Evolutionary conservation across 2,888 invertebrate genomes (phyloP).

Genomic region (Chloroclystis v-ata): DNA sequence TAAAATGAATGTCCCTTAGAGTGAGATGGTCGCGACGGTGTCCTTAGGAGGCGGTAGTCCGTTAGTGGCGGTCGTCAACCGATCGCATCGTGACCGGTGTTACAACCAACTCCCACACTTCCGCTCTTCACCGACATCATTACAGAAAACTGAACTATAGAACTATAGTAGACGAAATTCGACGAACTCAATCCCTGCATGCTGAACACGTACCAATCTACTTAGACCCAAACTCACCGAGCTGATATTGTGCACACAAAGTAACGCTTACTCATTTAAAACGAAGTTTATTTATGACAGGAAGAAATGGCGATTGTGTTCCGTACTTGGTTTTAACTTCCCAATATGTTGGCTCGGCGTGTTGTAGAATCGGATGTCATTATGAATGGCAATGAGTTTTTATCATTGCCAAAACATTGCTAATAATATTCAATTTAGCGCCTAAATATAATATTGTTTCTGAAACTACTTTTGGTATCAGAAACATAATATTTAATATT

Average conservation of each 20-base stretch:
- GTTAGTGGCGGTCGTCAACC: slow-evolving; percentile 66
- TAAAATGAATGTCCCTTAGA: slow-evolving; percentile 43
- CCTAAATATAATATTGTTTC: no score
- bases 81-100: slow-evolving; percentile 64
- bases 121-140: slow-evolving; percentile 66
- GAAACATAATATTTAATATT: no score
- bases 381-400: not conserved
- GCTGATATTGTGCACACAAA: slow-evolving; percentile 72
- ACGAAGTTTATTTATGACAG: slow-evolving; percentile 74
- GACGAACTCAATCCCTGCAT: slow-evolving; percentile 46
- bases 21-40: slow-evolving; percentile 57
- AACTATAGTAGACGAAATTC: slow-evolving; percentile 58
- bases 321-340: slow-evolving; percentile 71
- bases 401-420: not conserved
- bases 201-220: slow-evolving; percentile 69
- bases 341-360: slow-evolving; percentile 47
- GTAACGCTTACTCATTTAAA: slow-evolving; percentile 70
- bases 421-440: no score
- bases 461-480: no score
- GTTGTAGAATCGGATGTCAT: slow-evolving; percentile 20
- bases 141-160: slow-evolving; percentile 71
- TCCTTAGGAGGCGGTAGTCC: slow-evolving; percentile 58
- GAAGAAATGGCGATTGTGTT: slow-evolving; percentile 76
- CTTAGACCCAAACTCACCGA: slow-evolving; percentile 59
- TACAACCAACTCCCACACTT: slow-evolving; percentile 64